These are phyloP conservation scores for Dastarcus helophoroides DNA, from an alignment of 2,888 invertebrate species.

Conservation along the genomic window DNA sequence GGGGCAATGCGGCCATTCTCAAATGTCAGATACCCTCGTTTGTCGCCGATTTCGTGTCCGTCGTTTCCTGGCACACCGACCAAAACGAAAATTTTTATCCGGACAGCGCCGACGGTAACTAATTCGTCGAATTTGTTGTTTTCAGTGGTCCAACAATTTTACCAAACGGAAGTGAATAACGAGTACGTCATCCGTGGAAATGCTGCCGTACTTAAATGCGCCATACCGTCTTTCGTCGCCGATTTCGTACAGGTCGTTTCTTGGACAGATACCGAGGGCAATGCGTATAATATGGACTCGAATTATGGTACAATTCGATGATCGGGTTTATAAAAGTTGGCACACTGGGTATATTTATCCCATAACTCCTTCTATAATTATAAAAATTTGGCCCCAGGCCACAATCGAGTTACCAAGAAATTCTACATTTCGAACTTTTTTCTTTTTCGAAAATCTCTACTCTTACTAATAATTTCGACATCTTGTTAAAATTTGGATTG, in stretches of 20 bases:
- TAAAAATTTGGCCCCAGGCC: too few relatives aligned
- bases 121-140: constrained; percentile 14
- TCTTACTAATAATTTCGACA: too few relatives aligned
- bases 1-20: constrained; percentile 77
- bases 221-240: constrained; percentile 80
- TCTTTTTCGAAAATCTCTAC: too few relatives aligned
- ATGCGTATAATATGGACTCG: constrained; percentile 53
- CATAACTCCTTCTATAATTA: too few relatives aligned
- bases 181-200: constrained; percentile 86
- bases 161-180: constrained; percentile 84
- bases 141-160: constrained; percentile 81
- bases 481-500: too few relatives aligned
- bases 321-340: too few relatives aligned
- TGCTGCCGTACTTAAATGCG: constrained; percentile 76
- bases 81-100: constrained; percentile 61
- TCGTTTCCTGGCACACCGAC: constrained; percentile 79
- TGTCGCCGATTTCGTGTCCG: constrained; percentile 83
- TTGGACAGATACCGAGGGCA: constrained; percentile 74
- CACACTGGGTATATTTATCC: too few relatives aligned
- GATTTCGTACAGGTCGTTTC: constrained; percentile 82
- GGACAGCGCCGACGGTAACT: constrained; percentile 36
- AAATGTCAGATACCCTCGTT: constrained; percentile 88
- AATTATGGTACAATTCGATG: constrained; percentile 53
- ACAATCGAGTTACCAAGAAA: too few relatives aligned
- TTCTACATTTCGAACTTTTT: too few relatives aligned